Evolutionary conservation across 2,113 vertebrate genomes (phyloP).

Genomic region (Esox niger): DNA sequence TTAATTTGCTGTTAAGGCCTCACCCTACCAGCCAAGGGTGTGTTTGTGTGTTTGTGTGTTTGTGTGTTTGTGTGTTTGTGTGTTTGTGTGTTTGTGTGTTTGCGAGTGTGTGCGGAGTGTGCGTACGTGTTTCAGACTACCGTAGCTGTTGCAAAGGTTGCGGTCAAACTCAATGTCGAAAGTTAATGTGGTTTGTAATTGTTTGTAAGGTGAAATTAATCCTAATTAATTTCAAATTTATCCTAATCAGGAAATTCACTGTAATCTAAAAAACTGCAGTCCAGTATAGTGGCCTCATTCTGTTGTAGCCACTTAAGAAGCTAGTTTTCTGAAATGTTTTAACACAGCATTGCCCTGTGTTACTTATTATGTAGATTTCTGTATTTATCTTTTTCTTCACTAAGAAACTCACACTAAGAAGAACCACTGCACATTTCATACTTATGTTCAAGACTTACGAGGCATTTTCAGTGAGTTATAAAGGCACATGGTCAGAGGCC

Average conservation of each 20-base stretch:
- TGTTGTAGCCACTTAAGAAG: too few relatives aligned
- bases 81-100: neutral
- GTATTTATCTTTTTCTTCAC: too few relatives aligned
- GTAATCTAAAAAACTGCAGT: neutral
- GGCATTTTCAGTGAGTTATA: too few relatives aligned
- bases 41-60: neutral
- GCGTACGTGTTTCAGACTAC: conserved; percentile 14
- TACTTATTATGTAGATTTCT: too few relatives aligned
- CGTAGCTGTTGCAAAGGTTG: neutral
- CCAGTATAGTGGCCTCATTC: neutral
- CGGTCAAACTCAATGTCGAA: neutral
- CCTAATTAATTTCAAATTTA: neutral
- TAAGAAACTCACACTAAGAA: neutral
- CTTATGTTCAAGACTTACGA: too few relatives aligned
- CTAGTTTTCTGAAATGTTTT: too few relatives aligned
- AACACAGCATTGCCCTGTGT: too few relatives aligned
- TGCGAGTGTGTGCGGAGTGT: neutral
- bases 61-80: conserved; percentile 3
- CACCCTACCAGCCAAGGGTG: conserved; percentile 5
- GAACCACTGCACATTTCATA: too few relatives aligned
- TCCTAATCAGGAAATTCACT: neutral
- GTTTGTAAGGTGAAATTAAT: conserved; percentile 15
- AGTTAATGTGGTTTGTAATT: neutral
- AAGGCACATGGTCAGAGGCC: too few relatives aligned
- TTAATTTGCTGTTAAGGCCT: neutral